Conservation (phyloP, 2,888 invertebrate genomes). For the Scaeva pyrastri region DNA sequence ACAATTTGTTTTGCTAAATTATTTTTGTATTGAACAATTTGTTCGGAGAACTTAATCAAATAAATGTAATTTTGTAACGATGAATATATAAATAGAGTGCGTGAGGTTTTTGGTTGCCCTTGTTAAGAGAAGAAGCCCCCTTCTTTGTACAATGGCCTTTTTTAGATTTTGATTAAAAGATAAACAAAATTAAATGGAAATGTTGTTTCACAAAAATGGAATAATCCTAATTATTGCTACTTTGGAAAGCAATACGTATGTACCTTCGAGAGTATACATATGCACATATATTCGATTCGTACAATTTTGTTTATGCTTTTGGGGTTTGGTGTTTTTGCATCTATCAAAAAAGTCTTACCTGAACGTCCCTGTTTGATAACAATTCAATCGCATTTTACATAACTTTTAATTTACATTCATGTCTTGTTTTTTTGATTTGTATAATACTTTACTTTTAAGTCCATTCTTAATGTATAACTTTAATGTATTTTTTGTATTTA, state of each 20-base stretch:
- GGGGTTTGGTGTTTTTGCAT: not conserved
- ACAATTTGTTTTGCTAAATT: conserved; percentile 69
- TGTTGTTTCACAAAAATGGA: conserved; percentile 16
- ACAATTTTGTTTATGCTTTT: not conserved
- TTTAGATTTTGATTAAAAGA: conserved; percentile 62
- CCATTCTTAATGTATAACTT: too few species aligned
- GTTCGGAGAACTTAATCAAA: conserved; percentile 66
- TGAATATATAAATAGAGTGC: conserved; percentile 20
- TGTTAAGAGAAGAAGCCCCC: not conserved
- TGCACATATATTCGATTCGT: too few species aligned
- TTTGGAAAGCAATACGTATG: not conserved
- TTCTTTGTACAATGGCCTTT: not conserved
- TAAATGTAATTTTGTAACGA: conserved; percentile 56
- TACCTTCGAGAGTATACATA: not conserved
- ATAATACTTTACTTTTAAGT: too few species aligned
- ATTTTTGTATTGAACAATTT: conserved; percentile 67
- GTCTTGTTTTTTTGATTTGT: too few species aligned
- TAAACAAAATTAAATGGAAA: conserved; percentile 52
- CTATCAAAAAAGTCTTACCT: too few species aligned
- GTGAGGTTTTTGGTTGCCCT: conserved; percentile 21
- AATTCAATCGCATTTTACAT: too few species aligned
- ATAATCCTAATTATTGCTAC: conserved; percentile 25
- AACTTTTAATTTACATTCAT: too few species aligned
- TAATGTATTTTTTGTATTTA: too few species aligned
- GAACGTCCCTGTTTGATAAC: too few species aligned